These are phyloP conservation scores for Elachura formosa DNA, from an alignment of 2,113 vertebrate genomes.

Conservation along the genomic window DNA sequence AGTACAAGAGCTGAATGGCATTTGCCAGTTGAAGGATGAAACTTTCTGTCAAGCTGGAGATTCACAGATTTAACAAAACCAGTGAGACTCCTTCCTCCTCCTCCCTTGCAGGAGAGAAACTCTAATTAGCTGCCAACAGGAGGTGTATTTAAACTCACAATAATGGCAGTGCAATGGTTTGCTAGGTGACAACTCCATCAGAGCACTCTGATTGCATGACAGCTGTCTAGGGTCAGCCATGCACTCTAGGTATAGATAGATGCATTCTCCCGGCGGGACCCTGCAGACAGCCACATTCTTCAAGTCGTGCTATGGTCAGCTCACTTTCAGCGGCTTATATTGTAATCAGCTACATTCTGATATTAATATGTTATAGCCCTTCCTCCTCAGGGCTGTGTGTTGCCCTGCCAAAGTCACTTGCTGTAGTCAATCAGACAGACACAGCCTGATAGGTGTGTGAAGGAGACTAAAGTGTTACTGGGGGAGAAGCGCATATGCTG, in stretches of 20 bases:
- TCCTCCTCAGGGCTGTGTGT: background rate
- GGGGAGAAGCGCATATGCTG: background rate
- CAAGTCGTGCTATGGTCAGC: constrained; percentile 34
- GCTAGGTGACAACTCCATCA: background rate
- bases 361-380: constrained; percentile 15
- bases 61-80: background rate
- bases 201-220: background rate
- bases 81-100: background rate
- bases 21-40: background rate
- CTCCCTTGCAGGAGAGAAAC: background rate
- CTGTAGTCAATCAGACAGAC: constrained; percentile 35
- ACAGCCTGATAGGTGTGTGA: background rate
- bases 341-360: constrained; percentile 46
- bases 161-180: background rate
- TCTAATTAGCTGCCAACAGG: background rate
- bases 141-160: background rate
- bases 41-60: background rate
- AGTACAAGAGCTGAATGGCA: background rate
- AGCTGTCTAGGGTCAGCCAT: constrained; percentile 2
- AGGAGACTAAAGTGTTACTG: background rate
- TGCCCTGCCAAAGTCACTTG: constrained; percentile 39
- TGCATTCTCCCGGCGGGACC: background rate
- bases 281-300: constrained; percentile 50
- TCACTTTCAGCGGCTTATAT: constrained; percentile 2
- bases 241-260: constrained; percentile 35